These are phyloP conservation scores for Gambusia affinis DNA, from an alignment of 2,113 vertebrate genomes.

Conservation along the genomic window DNA sequence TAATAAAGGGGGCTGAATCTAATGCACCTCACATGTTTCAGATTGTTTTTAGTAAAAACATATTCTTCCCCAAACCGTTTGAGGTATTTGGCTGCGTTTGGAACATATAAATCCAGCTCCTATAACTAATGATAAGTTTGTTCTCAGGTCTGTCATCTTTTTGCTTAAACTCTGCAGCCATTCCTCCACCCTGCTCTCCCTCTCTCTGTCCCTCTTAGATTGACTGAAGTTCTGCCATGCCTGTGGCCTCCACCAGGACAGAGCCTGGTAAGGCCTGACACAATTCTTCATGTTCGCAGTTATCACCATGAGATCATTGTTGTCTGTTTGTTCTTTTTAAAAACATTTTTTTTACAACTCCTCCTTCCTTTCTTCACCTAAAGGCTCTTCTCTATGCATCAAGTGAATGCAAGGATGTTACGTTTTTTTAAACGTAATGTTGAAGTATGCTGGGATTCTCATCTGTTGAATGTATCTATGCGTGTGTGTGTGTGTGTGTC, in stretches of 20 bases:
- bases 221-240: slow-evolving; percentile 69
- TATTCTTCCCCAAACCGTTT: not conserved
- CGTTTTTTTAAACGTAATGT: not conserved
- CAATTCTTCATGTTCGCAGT: not conserved
- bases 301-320: not conserved
- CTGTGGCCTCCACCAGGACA: slow-evolving; percentile 77
- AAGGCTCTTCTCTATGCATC: not conserved
- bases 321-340: not conserved
- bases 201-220: slow-evolving; percentile 37
- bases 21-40: no score
- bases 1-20: no score
- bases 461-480: not conserved
- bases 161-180: not conserved
- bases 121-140: not conserved
- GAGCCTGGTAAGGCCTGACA: slow-evolving; percentile 74
- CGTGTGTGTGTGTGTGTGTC: slow-evolving; percentile 6
- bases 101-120: not conserved
- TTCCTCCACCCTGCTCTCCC: not conserved
- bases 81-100: not conserved
- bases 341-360: not conserved
- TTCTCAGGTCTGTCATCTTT: not conserved
- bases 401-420: no score
- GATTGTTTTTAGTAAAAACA: not conserved
- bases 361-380: not conserved
- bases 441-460: not conserved